These are phyloP conservation scores for Orchestia grillus DNA, from an alignment of 1,140 invertebrate genomes.

Conservation along the genomic window DNA sequence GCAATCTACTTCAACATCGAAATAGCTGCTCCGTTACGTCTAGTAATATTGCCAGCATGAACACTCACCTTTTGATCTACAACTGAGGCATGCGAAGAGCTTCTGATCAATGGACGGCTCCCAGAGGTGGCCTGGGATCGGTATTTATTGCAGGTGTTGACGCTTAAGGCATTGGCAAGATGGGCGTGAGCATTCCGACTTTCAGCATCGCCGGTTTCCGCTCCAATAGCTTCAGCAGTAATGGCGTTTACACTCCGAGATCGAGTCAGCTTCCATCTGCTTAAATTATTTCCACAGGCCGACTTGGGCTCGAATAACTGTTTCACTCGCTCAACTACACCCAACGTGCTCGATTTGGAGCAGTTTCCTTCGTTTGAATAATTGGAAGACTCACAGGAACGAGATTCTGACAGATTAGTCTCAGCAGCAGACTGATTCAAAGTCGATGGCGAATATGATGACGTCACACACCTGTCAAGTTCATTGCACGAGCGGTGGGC, in stretches of 20 bases:
- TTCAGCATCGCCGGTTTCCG: neutral
- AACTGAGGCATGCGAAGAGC: slow-evolving; percentile 7
- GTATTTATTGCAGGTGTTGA: neutral
- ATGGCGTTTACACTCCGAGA: neutral
- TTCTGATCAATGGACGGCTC: neutral
- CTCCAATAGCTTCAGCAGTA: neutral
- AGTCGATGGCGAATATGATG: neutral
- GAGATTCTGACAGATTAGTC: neutral
- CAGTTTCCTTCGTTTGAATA: neutral
- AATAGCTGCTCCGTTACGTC: neutral
- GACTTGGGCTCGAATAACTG: neutral
- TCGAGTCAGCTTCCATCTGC: neutral
- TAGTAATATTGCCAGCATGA: neutral
- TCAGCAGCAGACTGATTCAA: neutral
- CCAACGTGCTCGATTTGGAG: neutral
- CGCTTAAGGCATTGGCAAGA: neutral
- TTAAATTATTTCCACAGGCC: neutral
- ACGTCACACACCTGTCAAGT: neutral
- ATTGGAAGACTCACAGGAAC: neutral
- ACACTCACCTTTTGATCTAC: neutral
- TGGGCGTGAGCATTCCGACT: neutral
- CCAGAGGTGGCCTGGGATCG: neutral
- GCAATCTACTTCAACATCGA: neutral
- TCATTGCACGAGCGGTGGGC: neutral
- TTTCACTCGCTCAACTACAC: neutral